Evolutionary conservation across 1,140 invertebrate species (phyloP).

Genomic region (Nephila pilipes): DNA sequence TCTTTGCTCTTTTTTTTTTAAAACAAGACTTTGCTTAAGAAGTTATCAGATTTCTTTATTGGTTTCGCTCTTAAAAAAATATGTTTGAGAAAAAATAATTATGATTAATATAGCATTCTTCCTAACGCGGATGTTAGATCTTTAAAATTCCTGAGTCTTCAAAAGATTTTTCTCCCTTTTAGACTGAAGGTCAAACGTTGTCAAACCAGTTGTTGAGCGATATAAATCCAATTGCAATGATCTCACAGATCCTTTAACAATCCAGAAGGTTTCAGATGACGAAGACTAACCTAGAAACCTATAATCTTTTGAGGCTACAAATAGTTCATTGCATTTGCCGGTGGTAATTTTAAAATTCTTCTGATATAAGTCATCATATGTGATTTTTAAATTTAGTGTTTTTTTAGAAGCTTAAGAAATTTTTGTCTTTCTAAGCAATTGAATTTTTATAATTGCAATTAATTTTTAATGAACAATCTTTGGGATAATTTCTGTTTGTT

Average conservation of each 20-base stretch:
- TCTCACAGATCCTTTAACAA: slow-evolving; percentile 41
- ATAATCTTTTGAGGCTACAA: not conserved
- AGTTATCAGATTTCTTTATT: no score
- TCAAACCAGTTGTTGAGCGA: slow-evolving; percentile 48
- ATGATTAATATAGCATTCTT: slow-evolving; percentile 62
- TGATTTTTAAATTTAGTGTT: not conserved
- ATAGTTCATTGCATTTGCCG: not conserved
- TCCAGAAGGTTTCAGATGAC: slow-evolving; percentile 5
- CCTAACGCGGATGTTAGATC: slow-evolving; percentile 38
- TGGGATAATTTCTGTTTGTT: no score
- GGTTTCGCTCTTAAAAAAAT: not conserved
- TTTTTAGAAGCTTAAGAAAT: no score
- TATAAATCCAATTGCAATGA: slow-evolving; percentile 42
- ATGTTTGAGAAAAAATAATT: not conserved
- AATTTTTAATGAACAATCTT: no score
- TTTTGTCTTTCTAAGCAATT: no score
- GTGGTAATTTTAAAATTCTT: not conserved
- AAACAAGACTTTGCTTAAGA: not conserved
- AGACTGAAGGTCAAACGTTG: slow-evolving; percentile 32
- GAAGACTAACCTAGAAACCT: slow-evolving; percentile 45
- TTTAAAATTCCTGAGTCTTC: slow-evolving; percentile 24
- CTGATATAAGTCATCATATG: not conserved
- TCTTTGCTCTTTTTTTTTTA: not conserved
- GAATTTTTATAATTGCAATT: no score
- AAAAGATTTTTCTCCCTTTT: slow-evolving; percentile 32